Evolutionary conservation across 2,113 vertebrate species (phyloP).

Genomic region (Paratilapia polleni): DNA sequence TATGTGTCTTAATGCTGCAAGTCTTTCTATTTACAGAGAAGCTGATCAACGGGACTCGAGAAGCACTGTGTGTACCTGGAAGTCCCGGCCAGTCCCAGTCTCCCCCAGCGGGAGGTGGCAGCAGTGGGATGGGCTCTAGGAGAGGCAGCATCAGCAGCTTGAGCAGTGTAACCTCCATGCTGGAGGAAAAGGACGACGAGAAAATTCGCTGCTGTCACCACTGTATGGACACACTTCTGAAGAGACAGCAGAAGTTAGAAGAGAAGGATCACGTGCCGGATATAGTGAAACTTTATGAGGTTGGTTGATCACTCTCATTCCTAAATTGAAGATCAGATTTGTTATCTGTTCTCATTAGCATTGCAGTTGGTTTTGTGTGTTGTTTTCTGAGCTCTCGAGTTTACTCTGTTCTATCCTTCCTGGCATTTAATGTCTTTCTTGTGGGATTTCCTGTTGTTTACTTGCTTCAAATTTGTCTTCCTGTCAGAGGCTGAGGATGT

Average conservation of each 20-base stretch:
- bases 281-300: slow-evolving; percentile 93
- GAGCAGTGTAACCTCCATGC: slow-evolving; percentile 90
- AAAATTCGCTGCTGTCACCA: slow-evolving; percentile 93
- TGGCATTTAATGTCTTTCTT: slow-evolving; percentile 1
- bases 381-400: slow-evolving; percentile 19
- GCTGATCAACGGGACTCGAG: slow-evolving; percentile 89
- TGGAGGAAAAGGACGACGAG: slow-evolving; percentile 96
- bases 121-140: slow-evolving; percentile 84
- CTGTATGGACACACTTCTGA: slow-evolving; percentile 91
- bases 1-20: not conserved
- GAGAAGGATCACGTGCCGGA: slow-evolving; percentile 89
- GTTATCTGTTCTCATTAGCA: not conserved
- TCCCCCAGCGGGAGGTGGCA: slow-evolving; percentile 51
- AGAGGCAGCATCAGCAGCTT: slow-evolving; percentile 92
- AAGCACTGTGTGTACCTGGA: slow-evolving; percentile 82
- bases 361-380: not conserved
- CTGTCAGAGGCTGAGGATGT: slow-evolving; percentile 90
- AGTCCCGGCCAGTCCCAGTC: slow-evolving; percentile 83
- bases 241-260: slow-evolving; percentile 91
- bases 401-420: slow-evolving; percentile 40
- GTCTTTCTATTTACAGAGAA: slow-evolving; percentile 81
- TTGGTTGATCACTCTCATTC: slow-evolving; percentile 48
- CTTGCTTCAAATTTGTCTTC: slow-evolving; percentile 36
- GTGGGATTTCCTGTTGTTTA: slow-evolving; percentile 48
- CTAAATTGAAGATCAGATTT: not conserved